Percentiles rank a stretch among this genome's conserved stretches.
These are phyloP conservation scores for Parotocinclus haroldoi DNA, from an alignment of 2,797 vertebrate species.

Conservation along the genomic window DNA sequence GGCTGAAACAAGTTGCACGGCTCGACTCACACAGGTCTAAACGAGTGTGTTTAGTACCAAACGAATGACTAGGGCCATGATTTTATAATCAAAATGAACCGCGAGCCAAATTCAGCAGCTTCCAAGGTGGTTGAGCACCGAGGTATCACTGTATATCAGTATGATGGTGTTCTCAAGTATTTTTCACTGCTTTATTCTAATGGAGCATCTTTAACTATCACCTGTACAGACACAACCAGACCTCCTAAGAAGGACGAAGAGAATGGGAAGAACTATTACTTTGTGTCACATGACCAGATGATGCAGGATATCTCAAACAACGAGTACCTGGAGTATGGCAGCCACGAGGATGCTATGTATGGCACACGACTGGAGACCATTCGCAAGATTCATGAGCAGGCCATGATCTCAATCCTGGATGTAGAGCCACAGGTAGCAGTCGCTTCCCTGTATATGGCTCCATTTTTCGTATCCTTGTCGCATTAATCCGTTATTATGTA, in stretches of 20 bases:
- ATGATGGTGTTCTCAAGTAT: no score
- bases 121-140: no score
- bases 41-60: no score
- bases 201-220: background rate
- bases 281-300: slow-evolving; percentile 98
- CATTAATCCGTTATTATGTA: background rate
- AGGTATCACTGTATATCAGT: no score
- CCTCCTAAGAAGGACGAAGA: slow-evolving; percentile 98
- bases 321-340: slow-evolving; percentile 97
- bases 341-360: slow-evolving; percentile 98
- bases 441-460: background rate
- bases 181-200: no score
- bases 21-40: no score
- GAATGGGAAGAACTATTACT: slow-evolving; percentile 97
- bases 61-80: no score
- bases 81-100: no score
- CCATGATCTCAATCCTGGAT: slow-evolving; percentile 90
- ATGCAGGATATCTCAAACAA: slow-evolving; percentile 99
- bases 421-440: slow-evolving; percentile 87
- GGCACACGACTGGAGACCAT: slow-evolving; percentile 97
- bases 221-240: slow-evolving; percentile 88
- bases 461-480: background rate
- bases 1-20: no score
- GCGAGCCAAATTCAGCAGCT: no score
- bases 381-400: slow-evolving; percentile 92